A percentile compares a stretch with the other conserved stretches of the same genome.
Conservation (phyloP, 1,140 invertebrate species). For the Procambarus clarkii region DNA sequence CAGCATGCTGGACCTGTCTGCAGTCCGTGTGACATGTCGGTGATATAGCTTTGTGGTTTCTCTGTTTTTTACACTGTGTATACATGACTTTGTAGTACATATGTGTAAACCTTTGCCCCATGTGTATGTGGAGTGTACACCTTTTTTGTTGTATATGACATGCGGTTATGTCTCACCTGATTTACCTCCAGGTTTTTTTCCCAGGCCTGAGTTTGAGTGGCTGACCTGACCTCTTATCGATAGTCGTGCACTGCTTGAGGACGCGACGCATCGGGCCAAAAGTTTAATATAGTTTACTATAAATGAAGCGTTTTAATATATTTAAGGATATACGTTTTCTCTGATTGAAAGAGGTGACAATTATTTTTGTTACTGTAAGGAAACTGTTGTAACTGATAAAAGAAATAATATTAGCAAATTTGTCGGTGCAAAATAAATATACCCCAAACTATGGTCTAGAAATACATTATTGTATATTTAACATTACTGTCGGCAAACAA, state of each 20-base stretch:
- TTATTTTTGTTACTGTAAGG: not conserved
- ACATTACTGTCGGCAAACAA: too few species aligned
- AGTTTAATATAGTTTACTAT: conserved; percentile 71
- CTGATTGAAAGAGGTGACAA: conserved; percentile 15
- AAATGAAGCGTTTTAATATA: not conserved
- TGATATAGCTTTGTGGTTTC: too few species aligned
- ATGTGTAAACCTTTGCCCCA: not conserved
- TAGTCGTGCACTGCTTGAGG: too few species aligned
- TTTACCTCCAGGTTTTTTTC: conserved; percentile 73
- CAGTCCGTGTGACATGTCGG: too few species aligned
- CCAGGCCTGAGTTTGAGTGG: conserved; percentile 74
- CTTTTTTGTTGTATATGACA: too few species aligned
- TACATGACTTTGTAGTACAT: not conserved
- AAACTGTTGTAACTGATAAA: too few species aligned
- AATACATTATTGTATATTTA: too few species aligned
- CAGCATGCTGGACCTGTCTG: too few species aligned
- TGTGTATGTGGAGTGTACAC: too few species aligned
- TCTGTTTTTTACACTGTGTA: not conserved
- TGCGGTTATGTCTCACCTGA: conserved; percentile 65
- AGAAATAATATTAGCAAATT: too few species aligned
- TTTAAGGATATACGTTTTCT: not conserved
- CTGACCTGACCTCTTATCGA: conserved; percentile 24
- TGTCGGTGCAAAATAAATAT: too few species aligned
- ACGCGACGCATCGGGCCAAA: not conserved
- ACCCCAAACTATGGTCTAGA: too few species aligned